Conservation (phyloP, 2,113 vertebrate species). For the Pseudois nayaur region DNA sequence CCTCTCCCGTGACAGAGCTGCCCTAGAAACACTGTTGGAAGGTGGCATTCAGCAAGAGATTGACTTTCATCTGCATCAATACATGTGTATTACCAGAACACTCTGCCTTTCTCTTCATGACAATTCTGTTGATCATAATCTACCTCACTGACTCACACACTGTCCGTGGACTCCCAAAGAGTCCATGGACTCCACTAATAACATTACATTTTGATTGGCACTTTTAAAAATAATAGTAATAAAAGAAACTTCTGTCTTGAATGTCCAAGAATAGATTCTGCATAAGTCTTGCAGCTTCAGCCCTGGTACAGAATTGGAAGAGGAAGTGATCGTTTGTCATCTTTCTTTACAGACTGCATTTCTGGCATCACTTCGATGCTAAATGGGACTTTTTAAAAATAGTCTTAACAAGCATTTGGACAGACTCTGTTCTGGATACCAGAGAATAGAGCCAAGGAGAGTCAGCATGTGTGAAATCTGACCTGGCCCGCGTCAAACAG, state of each 20-base stretch:
- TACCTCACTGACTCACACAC: background rate
- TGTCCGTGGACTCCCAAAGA: conserved; percentile 14
- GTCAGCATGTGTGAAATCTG: background rate
- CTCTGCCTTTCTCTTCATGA: background rate
- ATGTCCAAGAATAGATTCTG: conserved; percentile 62
- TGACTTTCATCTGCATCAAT: background rate
- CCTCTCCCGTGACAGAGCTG: background rate
- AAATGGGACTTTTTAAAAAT: conserved; percentile 69
- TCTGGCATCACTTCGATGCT: conserved; percentile 45
- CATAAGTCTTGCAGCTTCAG: conserved; percentile 54
- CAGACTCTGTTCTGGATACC: conserved; percentile 39
- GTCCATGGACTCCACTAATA: background rate
- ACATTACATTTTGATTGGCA: conserved; percentile 55
- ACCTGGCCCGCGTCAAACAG: background rate
- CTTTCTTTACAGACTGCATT: conserved; percentile 25
- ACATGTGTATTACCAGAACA: background rate
- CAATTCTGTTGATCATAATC: background rate
- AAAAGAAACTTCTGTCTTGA: conserved; percentile 32
- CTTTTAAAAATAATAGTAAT: conserved; percentile 37
- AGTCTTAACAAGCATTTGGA: conserved; percentile 47
- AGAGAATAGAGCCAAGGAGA: conserved; percentile 6
- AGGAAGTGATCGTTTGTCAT: conserved; percentile 59
- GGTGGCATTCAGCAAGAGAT: background rate
- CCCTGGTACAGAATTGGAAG: conserved; percentile 42
- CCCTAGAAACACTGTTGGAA: background rate